Evolutionary conservation across 2,113 vertebrate species (phyloP).

Genomic region (Lonchura striata): DNA sequence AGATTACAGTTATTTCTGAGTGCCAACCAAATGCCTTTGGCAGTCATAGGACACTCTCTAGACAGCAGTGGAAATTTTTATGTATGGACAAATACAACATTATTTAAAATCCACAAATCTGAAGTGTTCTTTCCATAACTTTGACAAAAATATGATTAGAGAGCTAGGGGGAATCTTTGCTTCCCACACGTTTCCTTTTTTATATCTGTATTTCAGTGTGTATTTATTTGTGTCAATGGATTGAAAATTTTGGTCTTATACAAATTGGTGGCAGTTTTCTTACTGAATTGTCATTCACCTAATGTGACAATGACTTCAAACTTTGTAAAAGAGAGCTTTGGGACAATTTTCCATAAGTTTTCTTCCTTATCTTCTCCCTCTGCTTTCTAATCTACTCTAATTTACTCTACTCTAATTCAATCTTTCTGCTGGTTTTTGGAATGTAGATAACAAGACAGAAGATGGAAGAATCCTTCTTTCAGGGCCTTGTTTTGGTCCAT

Average conservation of each 20-base stretch:
- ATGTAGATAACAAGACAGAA: not conserved
- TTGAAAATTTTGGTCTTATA: not conserved
- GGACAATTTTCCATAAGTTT: not conserved
- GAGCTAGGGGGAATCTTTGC: not conserved
- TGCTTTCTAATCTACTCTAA: not conserved
- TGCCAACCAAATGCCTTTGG: not conserved
- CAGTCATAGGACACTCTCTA: not conserved
- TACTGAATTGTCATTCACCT: not conserved
- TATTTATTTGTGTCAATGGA: not conserved
- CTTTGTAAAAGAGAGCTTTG: not conserved
- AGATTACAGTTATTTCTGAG: not conserved
- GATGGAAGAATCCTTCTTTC: not conserved
- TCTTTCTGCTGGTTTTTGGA: not conserved
- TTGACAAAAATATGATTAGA: not conserved
- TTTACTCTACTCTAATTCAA: not conserved
- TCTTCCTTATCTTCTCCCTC: not conserved
- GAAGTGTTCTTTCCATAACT: not conserved
- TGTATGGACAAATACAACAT: not conserved
- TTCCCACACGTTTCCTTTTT: not conserved
- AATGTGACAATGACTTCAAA: not conserved
- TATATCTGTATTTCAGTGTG: not conserved
- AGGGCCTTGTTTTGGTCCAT: not conserved
- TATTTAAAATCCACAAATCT: not conserved
- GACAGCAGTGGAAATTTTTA: not conserved
- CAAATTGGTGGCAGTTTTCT: not conserved